phyloP scores from a whole-genome alignment of 2,113 vertebrate genomes.

The Chloroceryle aenea region DNA sequence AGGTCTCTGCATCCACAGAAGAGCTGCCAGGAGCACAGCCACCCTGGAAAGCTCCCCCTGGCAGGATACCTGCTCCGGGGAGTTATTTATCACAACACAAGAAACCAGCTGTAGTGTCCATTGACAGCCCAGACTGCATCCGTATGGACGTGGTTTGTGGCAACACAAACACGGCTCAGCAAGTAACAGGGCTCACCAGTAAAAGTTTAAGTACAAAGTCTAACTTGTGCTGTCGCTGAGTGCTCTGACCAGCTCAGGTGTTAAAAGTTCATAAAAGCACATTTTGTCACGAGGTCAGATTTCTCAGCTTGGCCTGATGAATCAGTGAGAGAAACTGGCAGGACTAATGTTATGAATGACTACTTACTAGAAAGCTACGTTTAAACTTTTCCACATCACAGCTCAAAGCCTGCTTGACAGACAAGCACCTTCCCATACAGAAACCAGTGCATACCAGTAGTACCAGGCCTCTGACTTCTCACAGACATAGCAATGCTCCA shows the following conservation, averaged over 20 bases:
- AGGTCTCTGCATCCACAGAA: not conserved
- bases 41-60: not conserved
- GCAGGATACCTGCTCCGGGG: accelerated
- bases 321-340: not conserved
- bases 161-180: slow-evolving; percentile 15
- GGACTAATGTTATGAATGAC: not conserved
- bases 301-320: not conserved
- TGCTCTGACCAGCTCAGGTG: accelerated
- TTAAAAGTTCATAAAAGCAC: not conserved
- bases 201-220: slow-evolving; percentile 42
- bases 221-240: not conserved
- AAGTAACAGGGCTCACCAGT: not conserved
- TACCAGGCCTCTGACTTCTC: not conserved
- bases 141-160: not conserved
- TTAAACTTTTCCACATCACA: not conserved
- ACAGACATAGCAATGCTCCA: not conserved
- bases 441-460: not conserved
- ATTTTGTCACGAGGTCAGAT: not conserved
- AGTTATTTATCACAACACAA: not conserved
- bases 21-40: not conserved
- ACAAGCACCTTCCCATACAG: not conserved
- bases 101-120: not conserved
- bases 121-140: not conserved
- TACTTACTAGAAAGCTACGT: not conserved
- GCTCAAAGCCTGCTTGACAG: not conserved